Evolutionary conservation across 30 jellyfish, hydroid and myxozoan genomes (phyloP), one percentile per base, ranked within the genome.

Genomic region (Turritopsis rubra): DNA sequence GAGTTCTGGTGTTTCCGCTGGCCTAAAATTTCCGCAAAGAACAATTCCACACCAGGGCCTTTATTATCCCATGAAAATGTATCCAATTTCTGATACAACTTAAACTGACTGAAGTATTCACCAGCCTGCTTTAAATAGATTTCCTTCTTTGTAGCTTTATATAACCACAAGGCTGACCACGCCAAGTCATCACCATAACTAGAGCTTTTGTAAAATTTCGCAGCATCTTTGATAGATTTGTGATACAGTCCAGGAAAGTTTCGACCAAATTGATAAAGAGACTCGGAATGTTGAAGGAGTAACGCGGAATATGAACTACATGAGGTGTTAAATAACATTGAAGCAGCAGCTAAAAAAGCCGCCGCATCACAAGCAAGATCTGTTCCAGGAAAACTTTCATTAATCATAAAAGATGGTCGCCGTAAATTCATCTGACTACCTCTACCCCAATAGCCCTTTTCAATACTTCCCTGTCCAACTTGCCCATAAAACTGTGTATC

Each of bases 11-110:
- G 85, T 31, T 26, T 41, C 29, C 21, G 25, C 8, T 89, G 86
- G 0, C 73, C 53, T 0, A 95, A 84, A 74, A 89, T 52, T 26
- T 81, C 85, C 9, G 92, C 81, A 75, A 89, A 30, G 18, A 89
- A 53, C 25, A 85, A 85, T 29, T 60, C 84, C 8, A 80, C 90
- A 27, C 89, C 96, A 52, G 87, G 90, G 22, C 65, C 71, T 82
- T 89, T 89, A 87, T 89, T 74, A 68, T 89, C 96, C 96, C 96
- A 89, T 19, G 96, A 89, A 79, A 84, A 84, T 72, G 85, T 95
- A 9, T 68, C 77, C 20, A 22, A 28, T 13, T 90, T 82, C 65
- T 21, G 60, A 1, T 60, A 16, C 17, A 23, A 20, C 54, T 52
- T 31, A 31, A 81, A n/a, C n/a, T 54, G 65, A 21, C 30, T 66